Evolutionary conservation across 2,888 invertebrate species (phyloP).

Genomic region (Lochmaea capreae): DNA sequence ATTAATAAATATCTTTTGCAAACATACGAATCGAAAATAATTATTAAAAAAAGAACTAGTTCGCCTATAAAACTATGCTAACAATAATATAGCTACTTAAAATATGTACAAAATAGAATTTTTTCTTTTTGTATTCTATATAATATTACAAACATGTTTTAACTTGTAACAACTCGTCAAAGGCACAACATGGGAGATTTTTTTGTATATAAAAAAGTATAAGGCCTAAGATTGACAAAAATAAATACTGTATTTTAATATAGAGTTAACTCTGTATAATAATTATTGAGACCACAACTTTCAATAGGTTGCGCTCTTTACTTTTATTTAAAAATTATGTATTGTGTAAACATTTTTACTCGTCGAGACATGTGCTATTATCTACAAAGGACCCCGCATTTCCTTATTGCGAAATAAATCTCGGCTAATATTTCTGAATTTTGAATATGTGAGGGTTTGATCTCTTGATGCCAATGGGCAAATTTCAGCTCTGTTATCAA

Average conservation of each 20-base stretch:
- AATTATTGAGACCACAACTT: conserved; percentile 35
- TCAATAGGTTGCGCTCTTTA: conserved; percentile 26
- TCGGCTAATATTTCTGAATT: too few relatives aligned
- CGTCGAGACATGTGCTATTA: neutral
- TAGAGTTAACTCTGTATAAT: conserved; percentile 31
- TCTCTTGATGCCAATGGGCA: too few relatives aligned
- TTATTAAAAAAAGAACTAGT: conserved; percentile 38
- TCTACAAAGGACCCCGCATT: neutral
- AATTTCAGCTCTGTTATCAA: too few relatives aligned
- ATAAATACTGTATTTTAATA: conserved; percentile 32
- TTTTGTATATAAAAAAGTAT: conserved; percentile 27
- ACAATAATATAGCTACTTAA: conserved; percentile 46
- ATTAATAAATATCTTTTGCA: conserved; percentile 40
- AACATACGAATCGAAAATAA: conserved; percentile 41
- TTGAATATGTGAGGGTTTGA: too few relatives aligned
- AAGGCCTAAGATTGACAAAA: conserved; percentile 32
- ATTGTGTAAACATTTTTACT: neutral
- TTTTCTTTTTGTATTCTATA: conserved; percentile 51
- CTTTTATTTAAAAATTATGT: conserved; percentile 1
- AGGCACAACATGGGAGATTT: conserved; percentile 50
- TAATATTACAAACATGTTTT: conserved; percentile 58
- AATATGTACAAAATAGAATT: conserved; percentile 50
- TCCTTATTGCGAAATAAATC: too few relatives aligned
- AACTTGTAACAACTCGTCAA: conserved; percentile 55
- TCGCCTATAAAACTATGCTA: conserved; percentile 46